Conservation (phyloP, 2,888 invertebrate species). For the Thyatira batis region DNA sequence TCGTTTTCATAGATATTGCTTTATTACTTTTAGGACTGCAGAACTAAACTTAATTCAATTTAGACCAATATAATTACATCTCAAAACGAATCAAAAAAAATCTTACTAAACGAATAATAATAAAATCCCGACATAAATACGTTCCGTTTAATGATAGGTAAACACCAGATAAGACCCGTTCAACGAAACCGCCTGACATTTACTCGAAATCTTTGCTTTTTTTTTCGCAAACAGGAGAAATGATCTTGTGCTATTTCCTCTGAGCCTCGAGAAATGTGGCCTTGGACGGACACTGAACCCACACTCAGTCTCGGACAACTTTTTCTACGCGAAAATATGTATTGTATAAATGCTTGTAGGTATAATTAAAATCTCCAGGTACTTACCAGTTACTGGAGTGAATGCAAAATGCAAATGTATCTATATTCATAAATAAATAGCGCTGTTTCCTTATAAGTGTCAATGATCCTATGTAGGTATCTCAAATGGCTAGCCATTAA, state of each 20-base stretch:
- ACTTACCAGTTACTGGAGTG: too few relatives aligned
- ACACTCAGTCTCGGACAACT: slow-evolving; percentile 41
- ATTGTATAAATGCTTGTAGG: slow-evolving; percentile 2
- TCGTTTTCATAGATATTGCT: too few relatives aligned
- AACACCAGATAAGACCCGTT: slow-evolving; percentile 34
- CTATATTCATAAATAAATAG: too few relatives aligned
- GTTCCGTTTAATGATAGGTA: slow-evolving; percentile 37
- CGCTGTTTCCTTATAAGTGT: too few relatives aligned
- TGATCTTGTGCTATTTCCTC: slow-evolving; percentile 63
- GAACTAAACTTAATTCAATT: too few relatives aligned
- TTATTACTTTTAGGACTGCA: too few relatives aligned
- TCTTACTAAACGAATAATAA: too few relatives aligned
- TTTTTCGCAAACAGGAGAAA: slow-evolving; percentile 62
- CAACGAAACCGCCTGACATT: slow-evolving; percentile 41
- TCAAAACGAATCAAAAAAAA: too few relatives aligned
- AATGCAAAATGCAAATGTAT: too few relatives aligned
- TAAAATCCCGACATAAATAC: slow-evolving; percentile 31
- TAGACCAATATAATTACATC: too few relatives aligned
- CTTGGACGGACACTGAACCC: slow-evolving; percentile 68
- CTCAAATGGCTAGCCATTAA: too few relatives aligned
- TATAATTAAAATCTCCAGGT: background rate
- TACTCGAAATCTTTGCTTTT: slow-evolving; percentile 43
- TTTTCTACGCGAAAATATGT: slow-evolving; percentile 45
- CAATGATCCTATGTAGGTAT: too few relatives aligned
- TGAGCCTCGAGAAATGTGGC: slow-evolving; percentile 65